Evolutionary conservation across 2,797 vertebrate species (phyloP), one percentile per base, ranked within the genome.

Genomic region (Danio jaintianensis): DNA sequence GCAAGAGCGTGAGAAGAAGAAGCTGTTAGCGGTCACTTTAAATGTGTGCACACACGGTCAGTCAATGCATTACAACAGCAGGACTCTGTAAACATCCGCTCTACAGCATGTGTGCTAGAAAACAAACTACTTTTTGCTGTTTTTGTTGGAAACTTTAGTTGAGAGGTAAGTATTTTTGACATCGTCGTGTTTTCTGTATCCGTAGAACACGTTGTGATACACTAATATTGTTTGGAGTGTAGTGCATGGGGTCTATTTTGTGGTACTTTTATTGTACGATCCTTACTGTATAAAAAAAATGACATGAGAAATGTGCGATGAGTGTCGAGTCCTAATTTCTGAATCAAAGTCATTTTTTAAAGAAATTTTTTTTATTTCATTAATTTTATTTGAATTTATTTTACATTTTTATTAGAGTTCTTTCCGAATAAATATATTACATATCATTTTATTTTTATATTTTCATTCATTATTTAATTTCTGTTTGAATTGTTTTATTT

Each of bases 41-140:
- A 77, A 79, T 45, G 69, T 83, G 50, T 63, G 78, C 67, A 75
- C 78, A 70, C 50, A 73, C 82, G 53, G 29, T 29, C 29, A 29
- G 29, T 29, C 75, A 70, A 50, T 83, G 48, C 68, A 58, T 71
- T 38, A 56, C 29, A 53, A 73, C 73, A 78, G 70, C 42, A 48
- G 78, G 75, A 83, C 81, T 52, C 66, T 66, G 79, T 42, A 71
- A 53, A 40, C 22, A 2, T 47, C n/a, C 64, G 48, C 67, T 85
- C 89, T 40, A 77, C 88, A 92, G 93, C 91, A 93, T 94, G 93
- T 91, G 29, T 29, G 29, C 29, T 29, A 29, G 29, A 29, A 29
- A 29, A 29, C 1, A 29, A 29, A 29, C 29, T 1, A 29, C 29
- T 29, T 3, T 29, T 29, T 29, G 29, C 29, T 29, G 29, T 29